phyloP scores from a whole-genome alignment of 2,113 vertebrate species.

The Indicator maculatus region DNA sequence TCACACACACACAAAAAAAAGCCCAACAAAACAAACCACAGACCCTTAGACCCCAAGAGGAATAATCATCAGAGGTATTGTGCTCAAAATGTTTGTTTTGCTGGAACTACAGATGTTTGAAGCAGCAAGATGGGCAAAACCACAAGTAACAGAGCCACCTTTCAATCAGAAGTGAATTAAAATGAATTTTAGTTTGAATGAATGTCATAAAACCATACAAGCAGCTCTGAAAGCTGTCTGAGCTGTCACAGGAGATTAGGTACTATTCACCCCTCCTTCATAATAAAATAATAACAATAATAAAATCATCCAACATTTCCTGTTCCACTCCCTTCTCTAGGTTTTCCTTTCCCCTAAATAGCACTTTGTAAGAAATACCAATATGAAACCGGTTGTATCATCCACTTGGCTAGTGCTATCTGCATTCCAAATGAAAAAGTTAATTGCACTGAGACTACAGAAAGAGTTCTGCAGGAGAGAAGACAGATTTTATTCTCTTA shows the following conservation, averaged over 20 bases:
- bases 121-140: background rate
- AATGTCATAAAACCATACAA: background rate
- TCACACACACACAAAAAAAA: background rate
- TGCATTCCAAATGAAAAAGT: background rate
- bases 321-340: background rate
- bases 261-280: background rate
- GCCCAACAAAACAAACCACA: background rate
- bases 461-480: background rate
- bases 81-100: background rate
- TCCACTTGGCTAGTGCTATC: background rate
- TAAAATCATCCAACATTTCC: constrained; percentile 10
- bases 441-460: background rate
- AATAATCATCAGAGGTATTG: background rate
- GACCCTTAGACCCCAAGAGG: background rate
- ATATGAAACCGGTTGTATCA: background rate
- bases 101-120: background rate
- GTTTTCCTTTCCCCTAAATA: background rate
- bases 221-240: constrained; percentile 1
- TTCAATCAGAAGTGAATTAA: constrained; percentile 1
- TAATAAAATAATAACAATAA: constrained; percentile 7
- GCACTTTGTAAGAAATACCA: background rate
- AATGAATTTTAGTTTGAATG: background rate
- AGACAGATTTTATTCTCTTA: background rate
- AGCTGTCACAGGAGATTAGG: background rate
- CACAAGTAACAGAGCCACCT: background rate